These are phyloP conservation scores for Anolis sagrei DNA, from an alignment of 2,113 vertebrate species.

Conservation along the genomic window DNA sequence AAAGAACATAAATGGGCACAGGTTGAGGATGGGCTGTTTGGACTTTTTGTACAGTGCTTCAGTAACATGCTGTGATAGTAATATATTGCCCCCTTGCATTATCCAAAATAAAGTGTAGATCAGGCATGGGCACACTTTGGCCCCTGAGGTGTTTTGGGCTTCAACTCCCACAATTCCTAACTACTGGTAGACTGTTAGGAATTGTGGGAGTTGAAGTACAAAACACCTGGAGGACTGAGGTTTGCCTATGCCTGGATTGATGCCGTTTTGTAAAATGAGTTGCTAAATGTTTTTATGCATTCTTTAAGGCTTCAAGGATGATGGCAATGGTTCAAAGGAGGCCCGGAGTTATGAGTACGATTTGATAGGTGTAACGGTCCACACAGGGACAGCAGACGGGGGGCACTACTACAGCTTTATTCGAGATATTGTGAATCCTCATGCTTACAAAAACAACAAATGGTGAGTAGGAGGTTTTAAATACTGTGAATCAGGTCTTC, in stretches of 20 bases:
- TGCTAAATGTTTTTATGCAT: slow-evolving; percentile 34
- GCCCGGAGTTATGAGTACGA: slow-evolving; percentile 97
- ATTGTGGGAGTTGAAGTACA: too few species aligned
- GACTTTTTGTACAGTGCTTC: background rate
- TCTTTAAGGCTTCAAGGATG: slow-evolving; percentile 90
- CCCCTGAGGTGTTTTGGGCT: too few species aligned
- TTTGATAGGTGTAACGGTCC: slow-evolving; percentile 97
- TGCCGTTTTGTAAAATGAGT: background rate
- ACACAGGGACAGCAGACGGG: slow-evolving; percentile 97
- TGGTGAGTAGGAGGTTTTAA: slow-evolving; percentile 82
- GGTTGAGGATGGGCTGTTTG: background rate
- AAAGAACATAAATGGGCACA: background rate
- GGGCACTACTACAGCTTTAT: slow-evolving; percentile 99
- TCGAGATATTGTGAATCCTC: slow-evolving; percentile 95
- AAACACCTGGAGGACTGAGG: too few species aligned
- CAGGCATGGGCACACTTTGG: background rate
- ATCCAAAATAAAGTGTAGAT: background rate
- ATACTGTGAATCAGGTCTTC: background rate
- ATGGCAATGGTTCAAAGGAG: slow-evolving; percentile 80
- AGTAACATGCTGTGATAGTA: background rate
- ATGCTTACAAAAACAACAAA: slow-evolving; percentile 98
- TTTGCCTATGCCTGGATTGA: too few species aligned
- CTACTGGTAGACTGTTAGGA: too few species aligned
- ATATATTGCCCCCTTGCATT: background rate
- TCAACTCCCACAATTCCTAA: too few species aligned